These are phyloP conservation scores for Sphaerodactylus townsendi DNA, from an alignment of 2,113 vertebrate species.

Conservation along the genomic window DNA sequence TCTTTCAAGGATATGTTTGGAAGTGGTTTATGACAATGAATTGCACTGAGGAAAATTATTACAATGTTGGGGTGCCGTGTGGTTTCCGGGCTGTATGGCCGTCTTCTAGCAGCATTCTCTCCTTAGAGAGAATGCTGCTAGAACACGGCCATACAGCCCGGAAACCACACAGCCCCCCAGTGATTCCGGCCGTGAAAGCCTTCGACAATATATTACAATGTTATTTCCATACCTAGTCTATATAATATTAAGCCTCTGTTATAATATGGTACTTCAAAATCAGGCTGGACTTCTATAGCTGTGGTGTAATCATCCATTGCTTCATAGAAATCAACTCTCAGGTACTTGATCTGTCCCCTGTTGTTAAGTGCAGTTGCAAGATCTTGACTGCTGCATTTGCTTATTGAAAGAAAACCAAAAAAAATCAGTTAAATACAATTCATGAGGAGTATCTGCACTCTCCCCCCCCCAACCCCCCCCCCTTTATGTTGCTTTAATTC, in stretches of 20 bases:
- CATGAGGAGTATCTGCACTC: too few species aligned
- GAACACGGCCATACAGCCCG: too few species aligned
- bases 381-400: conserved; percentile 64
- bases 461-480: too few species aligned
- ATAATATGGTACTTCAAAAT: conserved; percentile 88
- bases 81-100: too few species aligned
- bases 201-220: not conserved
- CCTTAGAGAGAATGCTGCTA: too few species aligned
- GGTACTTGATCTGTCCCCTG: conserved; percentile 89
- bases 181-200: too few species aligned
- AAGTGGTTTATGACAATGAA: not conserved
- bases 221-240: conserved; percentile 82
- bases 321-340: conserved; percentile 90
- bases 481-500: not conserved
- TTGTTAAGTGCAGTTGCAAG: conserved; percentile 89
- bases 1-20: too few species aligned
- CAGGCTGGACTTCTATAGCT: conserved; percentile 77
- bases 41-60: not conserved
- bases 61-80: too few species aligned
- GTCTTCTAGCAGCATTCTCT: too few species aligned
- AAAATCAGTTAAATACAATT: not conserved
- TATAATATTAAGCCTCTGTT: conserved; percentile 92
- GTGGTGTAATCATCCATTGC: conserved; percentile 88
- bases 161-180: too few species aligned
- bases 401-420: conserved; percentile 53